These are phyloP conservation scores for Aphelinus certus DNA, from an alignment of 1,140 invertebrate genomes.

Conservation along the genomic window DNA sequence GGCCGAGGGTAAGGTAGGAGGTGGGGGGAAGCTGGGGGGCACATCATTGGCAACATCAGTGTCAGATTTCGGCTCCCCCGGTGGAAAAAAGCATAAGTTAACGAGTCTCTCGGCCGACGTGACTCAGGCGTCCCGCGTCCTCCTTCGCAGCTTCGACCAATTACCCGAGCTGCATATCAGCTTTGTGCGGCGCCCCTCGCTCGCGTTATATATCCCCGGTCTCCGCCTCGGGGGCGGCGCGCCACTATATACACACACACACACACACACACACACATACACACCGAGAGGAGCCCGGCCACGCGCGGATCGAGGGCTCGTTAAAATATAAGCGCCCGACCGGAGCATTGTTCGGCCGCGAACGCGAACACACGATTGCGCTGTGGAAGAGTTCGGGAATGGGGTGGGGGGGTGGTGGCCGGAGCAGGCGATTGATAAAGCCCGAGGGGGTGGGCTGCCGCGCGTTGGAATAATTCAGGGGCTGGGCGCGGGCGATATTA, in stretches of 20 bases:
- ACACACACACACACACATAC: not conserved
- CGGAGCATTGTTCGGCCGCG: not conserved
- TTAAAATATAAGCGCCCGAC: no score
- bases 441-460: not conserved
- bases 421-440: not conserved
- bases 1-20: no score
- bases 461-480: not conserved
- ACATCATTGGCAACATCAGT: no score
- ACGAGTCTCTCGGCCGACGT: not conserved
- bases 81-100: not conserved
- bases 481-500: slow-evolving; percentile 42
- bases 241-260: no score
- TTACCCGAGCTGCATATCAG: not conserved
- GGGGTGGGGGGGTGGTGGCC: not conserved
- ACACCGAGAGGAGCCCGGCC: not conserved
- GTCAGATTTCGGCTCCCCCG: no score
- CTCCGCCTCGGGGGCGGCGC: not conserved
- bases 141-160: not conserved
- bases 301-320: no score
- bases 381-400: not conserved
- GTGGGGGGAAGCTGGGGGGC: no score
- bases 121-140: not conserved
- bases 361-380: not conserved
- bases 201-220: not conserved
- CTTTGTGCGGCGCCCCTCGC: not conserved